These are phyloP conservation scores for Caenorhabditis becei DNA, from an alignment of 2,888 invertebrate species.

Conservation along the genomic window DNA sequence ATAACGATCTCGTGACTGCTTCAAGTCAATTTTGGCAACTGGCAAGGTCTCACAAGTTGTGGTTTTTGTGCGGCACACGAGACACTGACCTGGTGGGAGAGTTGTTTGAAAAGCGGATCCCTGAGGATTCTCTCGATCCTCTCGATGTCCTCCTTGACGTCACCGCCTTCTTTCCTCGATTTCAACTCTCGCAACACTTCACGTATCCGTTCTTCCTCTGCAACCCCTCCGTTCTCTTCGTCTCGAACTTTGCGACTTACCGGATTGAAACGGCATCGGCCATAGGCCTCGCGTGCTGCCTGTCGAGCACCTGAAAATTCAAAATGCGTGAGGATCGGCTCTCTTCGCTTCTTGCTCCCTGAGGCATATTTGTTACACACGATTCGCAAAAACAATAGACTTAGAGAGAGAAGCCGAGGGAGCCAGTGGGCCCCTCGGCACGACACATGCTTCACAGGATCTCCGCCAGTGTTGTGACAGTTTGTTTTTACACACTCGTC, in stretches of 20 bases:
- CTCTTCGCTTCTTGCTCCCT: conserved; percentile 6
- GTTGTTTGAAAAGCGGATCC: conserved; percentile 72
- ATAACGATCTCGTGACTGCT: too few relatives aligned
- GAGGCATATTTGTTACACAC: conserved; percentile 50
- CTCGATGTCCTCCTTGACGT: conserved; percentile 70
- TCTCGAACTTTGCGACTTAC: conserved; percentile 35
- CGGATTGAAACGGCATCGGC: conserved; percentile 66
- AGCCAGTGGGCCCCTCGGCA: conserved; percentile 16
- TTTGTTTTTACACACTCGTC: conserved; percentile 55
- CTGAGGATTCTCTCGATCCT: conserved; percentile 69
- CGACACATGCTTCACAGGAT: conserved; percentile 41
- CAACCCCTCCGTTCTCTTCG: conserved; percentile 24
- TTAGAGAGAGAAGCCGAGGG: conserved; percentile 48
- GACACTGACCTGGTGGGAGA: conserved; percentile 66
- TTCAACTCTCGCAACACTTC: conserved; percentile 75
- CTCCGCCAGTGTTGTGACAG: conserved; percentile 46
- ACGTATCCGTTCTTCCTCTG: conserved; percentile 77
- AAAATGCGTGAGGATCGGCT: conserved; percentile 2
- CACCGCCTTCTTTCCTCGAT: conserved; percentile 64
- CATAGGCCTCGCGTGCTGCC: conserved; percentile 66
- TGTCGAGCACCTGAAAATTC: conserved; percentile 62
- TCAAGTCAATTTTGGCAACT: too few relatives aligned
- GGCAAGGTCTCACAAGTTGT: too few relatives aligned
- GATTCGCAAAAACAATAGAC: conserved; percentile 57
- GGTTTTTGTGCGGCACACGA: neutral